Evolutionary conservation across 2,888 invertebrate genomes (phyloP).

Genomic region (Acanthosoma haemorrhoidale): DNA sequence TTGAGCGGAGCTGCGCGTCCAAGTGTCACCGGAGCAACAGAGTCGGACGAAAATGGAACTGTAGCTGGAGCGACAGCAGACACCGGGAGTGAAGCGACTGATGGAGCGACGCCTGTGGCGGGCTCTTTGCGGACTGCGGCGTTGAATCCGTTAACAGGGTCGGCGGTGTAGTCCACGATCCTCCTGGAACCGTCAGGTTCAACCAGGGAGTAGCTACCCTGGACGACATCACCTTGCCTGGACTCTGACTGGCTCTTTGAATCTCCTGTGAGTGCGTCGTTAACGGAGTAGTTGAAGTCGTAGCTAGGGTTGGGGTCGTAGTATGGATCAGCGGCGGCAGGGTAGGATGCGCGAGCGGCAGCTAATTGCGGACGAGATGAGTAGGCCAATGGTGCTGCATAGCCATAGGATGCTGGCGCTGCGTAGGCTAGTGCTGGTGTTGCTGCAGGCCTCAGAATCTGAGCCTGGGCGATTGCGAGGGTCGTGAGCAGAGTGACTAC

Average conservation of each 20-base stretch:
- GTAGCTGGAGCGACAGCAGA: slow-evolving; percentile 12
- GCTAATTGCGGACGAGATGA: background rate
- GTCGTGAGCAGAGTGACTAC: background rate
- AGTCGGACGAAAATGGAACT: background rate
- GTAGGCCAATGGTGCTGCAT: background rate
- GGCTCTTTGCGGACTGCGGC: background rate
- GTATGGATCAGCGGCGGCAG: background rate
- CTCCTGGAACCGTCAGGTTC: background rate
- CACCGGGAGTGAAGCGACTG: background rate
- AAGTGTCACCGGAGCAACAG: no score
- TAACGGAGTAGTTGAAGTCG: slow-evolving; percentile 8
- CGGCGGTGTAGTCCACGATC: background rate
- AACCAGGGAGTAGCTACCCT: background rate
- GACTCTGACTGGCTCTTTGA: background rate
- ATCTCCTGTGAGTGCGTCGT: background rate
- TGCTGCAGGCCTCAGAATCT: background rate
- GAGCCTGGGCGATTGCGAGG: background rate
- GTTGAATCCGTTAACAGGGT: slow-evolving; percentile 1
- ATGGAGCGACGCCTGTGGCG: background rate
- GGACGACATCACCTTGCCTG: slow-evolving; percentile 9
- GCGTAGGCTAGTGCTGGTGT: background rate
- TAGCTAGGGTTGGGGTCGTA: slow-evolving; percentile 9
- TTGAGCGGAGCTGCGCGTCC: no score
- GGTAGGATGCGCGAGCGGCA: background rate
- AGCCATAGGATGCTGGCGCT: background rate